Evolutionary conservation across 2,888 invertebrate species (phyloP), one percentile per base, ranked within the genome.

Genomic region (Drosophila suboccidentalis): DNA sequence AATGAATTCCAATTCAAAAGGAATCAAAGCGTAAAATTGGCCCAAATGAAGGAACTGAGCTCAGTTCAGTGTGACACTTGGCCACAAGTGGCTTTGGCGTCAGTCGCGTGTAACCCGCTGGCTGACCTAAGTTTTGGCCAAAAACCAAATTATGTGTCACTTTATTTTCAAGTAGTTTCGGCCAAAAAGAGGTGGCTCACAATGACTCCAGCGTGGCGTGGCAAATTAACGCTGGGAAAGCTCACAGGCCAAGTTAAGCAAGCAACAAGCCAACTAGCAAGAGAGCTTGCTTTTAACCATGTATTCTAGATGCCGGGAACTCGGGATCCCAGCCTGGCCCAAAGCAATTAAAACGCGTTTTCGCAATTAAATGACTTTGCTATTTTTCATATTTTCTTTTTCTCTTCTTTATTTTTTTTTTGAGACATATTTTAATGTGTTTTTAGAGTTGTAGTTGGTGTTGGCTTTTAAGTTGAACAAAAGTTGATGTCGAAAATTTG

Each of bases 261-360:
- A 44, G 8, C 43, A 34, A 36, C 17, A n/a, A 44, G 49, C 66
- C 64, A 68, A 61, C 39, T 67, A 41, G 51, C 53, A 41, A 68
- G 63, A 70, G 46, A 46, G 55, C 38, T 59, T 43, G 68, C 68
- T 65, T 46, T 46, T 74, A 77, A 54, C 63, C 70, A 73, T 77
- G 66, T 71, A 72, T 73, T 73, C 75, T 55, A 54, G 57, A 15
- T 17, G 44, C 26, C 17, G 38, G 46, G 15, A 26, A 26, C 44
- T 15, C 22, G 44, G 36, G 19, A 38, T 29, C 58, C 36, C 67
- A 60, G 55, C 65, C 57, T 55, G 65, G 71, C 71, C 80, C 74
- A 78, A 86, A 86, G 86, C 88, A 86, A 86, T 86, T 86, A 86
- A 86, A 86, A 86, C 86, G 88, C 86, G 88, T 86, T 86, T 86